Conservation (phyloP, 2,888 invertebrate genomes). For the Lithodes maja region DNA sequence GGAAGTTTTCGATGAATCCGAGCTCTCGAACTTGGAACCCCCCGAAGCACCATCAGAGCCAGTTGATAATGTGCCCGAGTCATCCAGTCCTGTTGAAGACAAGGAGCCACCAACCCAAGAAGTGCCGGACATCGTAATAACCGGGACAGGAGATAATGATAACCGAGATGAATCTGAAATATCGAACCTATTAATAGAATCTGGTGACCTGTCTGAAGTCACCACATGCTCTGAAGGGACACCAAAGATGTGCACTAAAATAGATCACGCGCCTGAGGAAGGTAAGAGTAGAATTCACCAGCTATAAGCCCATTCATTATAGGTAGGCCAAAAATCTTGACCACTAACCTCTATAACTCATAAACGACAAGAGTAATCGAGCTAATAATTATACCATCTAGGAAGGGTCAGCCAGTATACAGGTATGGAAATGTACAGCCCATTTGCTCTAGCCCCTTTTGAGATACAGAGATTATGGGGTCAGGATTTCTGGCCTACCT, state of each 20-base stretch:
- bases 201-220: conserved; percentile 33
- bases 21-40: conserved; percentile 27
- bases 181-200: conserved; percentile 7
- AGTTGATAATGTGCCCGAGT: neutral
- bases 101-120: neutral
- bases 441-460: too few relatives aligned
- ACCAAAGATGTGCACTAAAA: neutral
- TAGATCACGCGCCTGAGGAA: conserved; percentile 23
- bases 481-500: too few relatives aligned
- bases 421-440: too few relatives aligned
- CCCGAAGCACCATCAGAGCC: neutral
- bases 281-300: too few relatives aligned
- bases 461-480: too few relatives aligned
- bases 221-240: neutral
- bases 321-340: too few relatives aligned
- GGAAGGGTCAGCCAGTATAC: too few relatives aligned
- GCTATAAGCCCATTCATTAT: too few relatives aligned
- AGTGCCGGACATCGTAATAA: conserved; percentile 60
- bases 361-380: too few relatives aligned
- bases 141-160: conserved; percentile 18
- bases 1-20: conserved; percentile 40
- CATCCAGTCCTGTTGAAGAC: neutral
- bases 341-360: too few relatives aligned
- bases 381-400: too few relatives aligned
- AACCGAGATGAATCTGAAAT: conserved; percentile 19